Conservation (phyloP, 2,113 vertebrate genomes). For the Trichomycterus rosablanca region DNA sequence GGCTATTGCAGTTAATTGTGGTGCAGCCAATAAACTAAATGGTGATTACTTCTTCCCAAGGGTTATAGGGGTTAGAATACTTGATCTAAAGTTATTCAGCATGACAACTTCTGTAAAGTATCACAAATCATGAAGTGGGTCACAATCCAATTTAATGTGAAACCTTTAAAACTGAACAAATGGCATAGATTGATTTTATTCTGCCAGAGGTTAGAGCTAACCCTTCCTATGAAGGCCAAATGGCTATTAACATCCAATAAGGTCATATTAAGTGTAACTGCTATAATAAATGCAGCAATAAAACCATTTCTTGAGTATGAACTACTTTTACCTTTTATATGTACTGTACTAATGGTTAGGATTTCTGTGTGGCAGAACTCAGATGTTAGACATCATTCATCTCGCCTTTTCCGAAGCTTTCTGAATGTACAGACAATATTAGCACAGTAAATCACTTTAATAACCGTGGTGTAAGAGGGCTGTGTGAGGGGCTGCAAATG, state of each 20-base stretch:
- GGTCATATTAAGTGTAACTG: not conserved
- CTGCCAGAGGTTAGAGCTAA: not conserved
- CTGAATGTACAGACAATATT: conserved; percentile 13
- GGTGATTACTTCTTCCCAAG: no score
- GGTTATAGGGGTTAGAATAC: no score
- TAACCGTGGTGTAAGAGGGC: conserved; percentile 18
- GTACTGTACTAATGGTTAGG: no score
- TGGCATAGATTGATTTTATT: not conserved
- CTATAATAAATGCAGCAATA: conserved; percentile 4
- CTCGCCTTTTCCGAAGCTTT: not conserved
- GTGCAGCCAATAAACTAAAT: no score
- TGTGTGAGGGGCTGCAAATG: conserved; percentile 8
- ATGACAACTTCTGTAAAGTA: no score
- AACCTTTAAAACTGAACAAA: not conserved
- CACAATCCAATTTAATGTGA: conserved; percentile 1
- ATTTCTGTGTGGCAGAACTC: conserved; percentile 17
- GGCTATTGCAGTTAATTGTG: no score
- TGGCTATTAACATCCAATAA: conserved; percentile 4
- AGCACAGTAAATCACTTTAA: conserved; percentile 22
- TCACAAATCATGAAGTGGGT: no score
- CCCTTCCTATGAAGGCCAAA: not conserved
- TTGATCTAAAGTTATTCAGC: no score
- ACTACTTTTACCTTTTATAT: no score
- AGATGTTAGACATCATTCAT: not conserved
- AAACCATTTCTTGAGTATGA: no score